Evolutionary conservation across 2,888 invertebrate species (phyloP), one percentile per base, ranked within the genome.

Genomic region (Drosophila robusta): DNA sequence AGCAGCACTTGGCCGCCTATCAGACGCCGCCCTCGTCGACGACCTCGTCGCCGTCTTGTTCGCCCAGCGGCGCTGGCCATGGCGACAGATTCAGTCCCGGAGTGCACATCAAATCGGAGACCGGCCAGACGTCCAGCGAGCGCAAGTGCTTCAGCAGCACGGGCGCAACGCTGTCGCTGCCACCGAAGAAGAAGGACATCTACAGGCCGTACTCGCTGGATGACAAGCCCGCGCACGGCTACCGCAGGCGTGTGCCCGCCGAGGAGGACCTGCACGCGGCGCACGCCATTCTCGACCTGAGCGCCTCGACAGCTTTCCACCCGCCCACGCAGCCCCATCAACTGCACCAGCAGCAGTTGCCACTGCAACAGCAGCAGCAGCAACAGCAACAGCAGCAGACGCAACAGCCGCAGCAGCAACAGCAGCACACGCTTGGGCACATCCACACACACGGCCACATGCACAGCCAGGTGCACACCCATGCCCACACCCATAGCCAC

Each of bases 111-210:
- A 92, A 92, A 66, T 89, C 90, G 34, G 92, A 92, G 47, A 70
- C 86, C n/a, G 74, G 74, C 5, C 90, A 90, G 54, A 89, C 95
- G 91, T 96, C 96, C 92, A 96, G 96, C 68, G 93, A 95, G 77
- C 94, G 96, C 42, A 96, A 96, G 95, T 96, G 96, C 90, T 97
- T 96, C 92, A 97, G 96, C 54, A 97, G 96, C 92, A 96, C 96
- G 14, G 96, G 96, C 46, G 95, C 96, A n/a, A 94, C 96, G 39
- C 93, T 97, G 26, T 96, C 96, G 64, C 93, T 97, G 89, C 97
- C 97, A 73, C 97, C 97, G 3, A 97, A 97, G 92, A 97, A 97
- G 92, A 97, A 97, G 92, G 97, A 97, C 92, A 97, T 97, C 86
- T 97, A 97, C 92, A 94, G 97, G 71, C 97, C 97, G 0, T 97